A percentile compares a stretch with the other conserved stretches of the same genome.
Conservation (phyloP, 1,140 invertebrate species). For the Rhagoletis pomonella region DNA sequence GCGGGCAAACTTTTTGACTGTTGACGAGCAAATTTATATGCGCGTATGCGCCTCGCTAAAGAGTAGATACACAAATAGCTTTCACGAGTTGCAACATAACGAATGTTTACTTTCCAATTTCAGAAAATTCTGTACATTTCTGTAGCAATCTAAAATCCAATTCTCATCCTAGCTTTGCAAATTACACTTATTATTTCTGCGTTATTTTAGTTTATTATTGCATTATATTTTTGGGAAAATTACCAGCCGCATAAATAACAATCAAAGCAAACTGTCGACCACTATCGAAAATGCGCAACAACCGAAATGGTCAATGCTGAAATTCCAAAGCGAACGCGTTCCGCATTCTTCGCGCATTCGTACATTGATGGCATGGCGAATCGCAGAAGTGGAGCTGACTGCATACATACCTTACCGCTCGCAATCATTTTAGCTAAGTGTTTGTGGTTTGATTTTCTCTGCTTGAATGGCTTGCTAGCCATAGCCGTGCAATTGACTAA, state of each 20-base stretch:
- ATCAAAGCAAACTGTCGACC: too few relatives aligned
- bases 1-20: neutral
- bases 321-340: slow-evolving; percentile 31
- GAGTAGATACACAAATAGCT: neutral
- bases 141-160: neutral
- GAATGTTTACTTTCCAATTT: neutral
- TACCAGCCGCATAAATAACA: too few relatives aligned
- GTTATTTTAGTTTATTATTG: too few relatives aligned
- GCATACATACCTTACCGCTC: neutral
- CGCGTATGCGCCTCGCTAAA: slow-evolving; percentile 12
- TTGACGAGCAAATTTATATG: neutral
- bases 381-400: neutral
- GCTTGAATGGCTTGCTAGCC: neutral
- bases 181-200: neutral
- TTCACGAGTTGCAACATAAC: neutral
- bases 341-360: slow-evolving; percentile 32
- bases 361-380: slow-evolving; percentile 11
- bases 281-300: neutral
- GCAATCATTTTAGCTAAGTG: neutral
- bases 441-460: neutral
- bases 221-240: too few relatives aligned
- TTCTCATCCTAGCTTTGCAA: too few relatives aligned
- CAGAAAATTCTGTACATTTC: neutral
- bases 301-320: slow-evolving; percentile 39
- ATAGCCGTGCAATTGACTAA: neutral